Conservation (phyloP, 2,113 vertebrate genomes). For the Tangachromis dhanisi region DNA sequence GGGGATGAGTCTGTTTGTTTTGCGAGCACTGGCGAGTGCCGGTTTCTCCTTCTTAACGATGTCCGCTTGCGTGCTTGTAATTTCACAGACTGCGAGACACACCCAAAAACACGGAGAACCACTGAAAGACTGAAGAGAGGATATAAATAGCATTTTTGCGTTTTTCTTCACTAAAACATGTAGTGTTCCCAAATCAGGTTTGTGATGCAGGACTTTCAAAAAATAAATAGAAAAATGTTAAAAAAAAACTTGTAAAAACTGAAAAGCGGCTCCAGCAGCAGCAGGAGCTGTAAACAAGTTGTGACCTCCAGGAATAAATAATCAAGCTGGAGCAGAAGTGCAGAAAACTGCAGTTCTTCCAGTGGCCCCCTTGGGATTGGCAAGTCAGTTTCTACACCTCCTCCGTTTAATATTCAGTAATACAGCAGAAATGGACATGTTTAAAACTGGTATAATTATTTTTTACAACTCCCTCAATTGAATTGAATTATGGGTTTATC, state of each 20-base stretch:
- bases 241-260: neutral
- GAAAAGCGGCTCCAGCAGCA: neutral
- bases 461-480: neutral
- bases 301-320: neutral
- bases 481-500: neutral
- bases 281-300: neutral
- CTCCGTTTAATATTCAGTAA: neutral
- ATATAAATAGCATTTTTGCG: neutral
- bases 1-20: slow-evolving; percentile 36
- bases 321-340: neutral
- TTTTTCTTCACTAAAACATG: neutral
- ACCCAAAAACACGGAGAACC: neutral
- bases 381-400: neutral
- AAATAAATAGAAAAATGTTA: neutral
- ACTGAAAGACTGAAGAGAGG: neutral
- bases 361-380: neutral
- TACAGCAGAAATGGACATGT: neutral
- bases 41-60: slow-evolving; percentile 5
- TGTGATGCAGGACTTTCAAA: neutral
- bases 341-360: neutral
- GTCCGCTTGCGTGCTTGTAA: slow-evolving; percentile 1
- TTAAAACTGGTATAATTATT: neutral
- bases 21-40: neutral
- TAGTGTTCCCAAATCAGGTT: neutral
- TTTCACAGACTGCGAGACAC: neutral